Evolutionary conservation across 2,797 vertebrate genomes (phyloP).

Genomic region (Sebastes miniatus): DNA sequence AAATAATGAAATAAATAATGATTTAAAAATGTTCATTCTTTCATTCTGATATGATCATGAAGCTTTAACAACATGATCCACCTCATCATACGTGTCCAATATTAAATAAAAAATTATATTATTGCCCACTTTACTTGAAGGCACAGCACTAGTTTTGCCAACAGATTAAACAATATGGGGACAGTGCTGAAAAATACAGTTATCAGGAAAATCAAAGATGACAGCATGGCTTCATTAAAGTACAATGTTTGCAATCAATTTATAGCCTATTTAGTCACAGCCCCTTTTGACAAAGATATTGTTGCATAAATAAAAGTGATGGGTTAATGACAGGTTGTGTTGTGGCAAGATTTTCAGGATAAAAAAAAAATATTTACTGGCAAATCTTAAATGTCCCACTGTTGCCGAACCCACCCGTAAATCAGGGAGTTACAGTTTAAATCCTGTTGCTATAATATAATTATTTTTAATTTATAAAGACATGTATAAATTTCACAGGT

Average conservation of each 20-base stretch:
- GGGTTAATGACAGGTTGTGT: background rate
- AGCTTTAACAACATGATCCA: background rate
- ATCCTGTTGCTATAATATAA: no score
- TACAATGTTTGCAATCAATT: background rate
- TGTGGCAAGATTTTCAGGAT: background rate
- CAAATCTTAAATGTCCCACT: background rate
- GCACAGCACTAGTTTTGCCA: no score
- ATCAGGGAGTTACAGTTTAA: background rate
- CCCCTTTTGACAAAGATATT: background rate
- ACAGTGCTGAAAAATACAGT: no score
- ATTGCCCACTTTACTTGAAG: no score
- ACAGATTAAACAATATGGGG: no score
- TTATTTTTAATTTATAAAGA: background rate
- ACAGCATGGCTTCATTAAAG: background rate
- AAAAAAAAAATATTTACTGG: background rate
- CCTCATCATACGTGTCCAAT: background rate
- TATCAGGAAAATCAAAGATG: background rate
- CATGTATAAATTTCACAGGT: background rate
- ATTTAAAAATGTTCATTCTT: background rate
- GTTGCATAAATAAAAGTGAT: background rate
- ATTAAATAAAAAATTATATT: background rate
- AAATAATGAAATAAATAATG: background rate
- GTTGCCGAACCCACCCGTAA: background rate
- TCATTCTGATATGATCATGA: background rate
- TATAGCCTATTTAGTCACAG: background rate